Evolutionary conservation across 2,113 vertebrate species (phyloP), one percentile per base, ranked within the genome.

Genomic region (Tachycineta bicolor): DNA sequence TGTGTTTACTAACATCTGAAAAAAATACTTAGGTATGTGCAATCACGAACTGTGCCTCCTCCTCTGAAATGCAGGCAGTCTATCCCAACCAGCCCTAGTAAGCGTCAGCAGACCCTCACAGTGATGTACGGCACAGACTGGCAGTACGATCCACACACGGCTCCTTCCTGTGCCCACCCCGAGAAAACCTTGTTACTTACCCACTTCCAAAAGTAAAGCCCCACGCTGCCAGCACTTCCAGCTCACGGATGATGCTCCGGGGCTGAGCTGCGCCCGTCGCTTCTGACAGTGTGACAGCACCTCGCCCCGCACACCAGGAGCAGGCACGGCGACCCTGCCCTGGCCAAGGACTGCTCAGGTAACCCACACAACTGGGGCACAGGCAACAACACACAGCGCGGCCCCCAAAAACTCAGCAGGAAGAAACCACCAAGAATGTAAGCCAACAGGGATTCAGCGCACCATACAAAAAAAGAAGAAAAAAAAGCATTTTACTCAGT

Each of bases 61-160:
- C 71, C 49, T 50, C 7, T 63, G 28, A 79, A 90, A 64, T 5
- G 18, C 25, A 46, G 14, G 15, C 41, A 68, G 9, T 19, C 26
- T 41, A 31, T 46, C 37, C 76, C 67, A 80, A 22, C 18, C 31
- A 33, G 17, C 43, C 62, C 16, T 8, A 20, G 28, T 8, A 21
- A 0, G 1, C 17, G 17, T n/a, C 39, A 11, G 29, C 47, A 55
- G 43, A 58, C 3, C 16, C 41, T 43, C 13, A 19, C 8, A 69
- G 28, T 0, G 2, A 52, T 19, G 44, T 26, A 23, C 39, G 69
- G 31, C 65, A 55, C 65, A 41, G 44, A 70, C 22, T 37, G 16
- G 8, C 44, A 78, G 6, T 15, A 17, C 4, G 29, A 69, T 14
- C 47, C 56, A 39, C 34, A 56, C 20, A 25, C 18, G 47, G 37